These are phyloP conservation scores for Lycocerus yunnanus DNA, from an alignment of 2,888 invertebrate species.

Conservation along the genomic window DNA sequence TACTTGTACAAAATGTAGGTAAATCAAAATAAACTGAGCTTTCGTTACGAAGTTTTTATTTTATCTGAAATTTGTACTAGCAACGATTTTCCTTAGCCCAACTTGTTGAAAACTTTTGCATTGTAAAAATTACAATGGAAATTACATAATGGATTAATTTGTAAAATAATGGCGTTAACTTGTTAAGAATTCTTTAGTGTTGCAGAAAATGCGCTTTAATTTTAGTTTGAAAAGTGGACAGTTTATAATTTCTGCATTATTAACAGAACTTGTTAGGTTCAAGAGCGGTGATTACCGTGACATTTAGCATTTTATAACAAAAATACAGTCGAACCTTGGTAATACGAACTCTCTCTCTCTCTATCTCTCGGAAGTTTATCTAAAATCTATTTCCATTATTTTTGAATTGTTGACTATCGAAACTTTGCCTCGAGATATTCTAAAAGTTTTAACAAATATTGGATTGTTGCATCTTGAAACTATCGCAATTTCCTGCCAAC, in stretches of 20 bases:
- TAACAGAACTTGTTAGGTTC: background rate
- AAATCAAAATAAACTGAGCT: background rate
- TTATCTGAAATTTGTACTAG: background rate
- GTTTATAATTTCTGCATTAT: background rate
- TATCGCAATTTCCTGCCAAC: background rate
- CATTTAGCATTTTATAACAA: background rate
- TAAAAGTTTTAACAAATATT: background rate
- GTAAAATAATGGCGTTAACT: background rate
- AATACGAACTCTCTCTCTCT: background rate
- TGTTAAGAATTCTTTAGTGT: background rate
- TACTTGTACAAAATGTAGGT: background rate
- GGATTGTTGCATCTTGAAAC: background rate
- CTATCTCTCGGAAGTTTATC: no score
- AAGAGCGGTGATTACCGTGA: background rate
- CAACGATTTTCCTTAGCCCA: background rate
- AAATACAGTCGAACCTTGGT: background rate
- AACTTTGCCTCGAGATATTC: background rate
- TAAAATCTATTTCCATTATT: no score
- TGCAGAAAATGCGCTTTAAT: background rate
- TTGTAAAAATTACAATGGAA: background rate
- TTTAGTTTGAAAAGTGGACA: background rate
- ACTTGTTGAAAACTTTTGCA: background rate
- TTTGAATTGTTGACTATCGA: background rate
- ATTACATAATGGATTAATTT: background rate
- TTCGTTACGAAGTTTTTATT: background rate